Base-by-base conservation (phyloP, 2,888 invertebrate genomes). In the Petrolisthes cinctipes region DNA sequence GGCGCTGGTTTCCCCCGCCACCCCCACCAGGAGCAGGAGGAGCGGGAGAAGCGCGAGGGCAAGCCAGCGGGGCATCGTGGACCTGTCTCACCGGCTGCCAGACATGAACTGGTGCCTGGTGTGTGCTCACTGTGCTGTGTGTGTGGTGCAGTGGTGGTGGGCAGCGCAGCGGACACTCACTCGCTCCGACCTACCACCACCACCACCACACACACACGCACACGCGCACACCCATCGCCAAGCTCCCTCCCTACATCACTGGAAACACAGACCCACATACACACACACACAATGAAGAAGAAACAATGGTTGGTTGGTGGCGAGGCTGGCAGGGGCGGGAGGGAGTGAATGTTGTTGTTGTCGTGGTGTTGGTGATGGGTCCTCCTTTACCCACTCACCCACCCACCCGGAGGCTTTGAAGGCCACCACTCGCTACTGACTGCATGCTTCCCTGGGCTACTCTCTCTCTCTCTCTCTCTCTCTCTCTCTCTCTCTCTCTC, bases 81-180 rank as follows among this genome's bases (percentile, higher is more conserved):
- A 14, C 82, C 87, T 80, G 81, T 37, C 87, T 37, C 87, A 87
- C 83, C 79, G 81, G 75, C 81, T 81, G 87, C 84, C 81, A 87
- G 75, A 84, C 83, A 81, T 23, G 57, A n/a, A 87, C 87, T 87
- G 87, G 73, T 76, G 76, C 17, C 76, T 76, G 17, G 76, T 4
- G n/a, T 76, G 20, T n/a, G 5, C n/a, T n/a, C n/a, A 6, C 53
- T 78, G 51, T 20, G 78, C n/a, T 51, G 78, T 37, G 17, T 37
- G 23, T 20, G 17, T 17, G 53, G 17, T 5, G 53, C 17, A 17
- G 61, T 61, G 17, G 61, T 76, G 66, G 61, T 9, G 51, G n/a
- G 68, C 68, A 17, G 53, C 53, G 53, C n/a, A n/a, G 17, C 11
- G 71, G 6, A 23, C 78, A 17, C 76, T 17, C 61, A 73, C 75